Conservation (phyloP, 2,888 invertebrate genomes). For the Drosophila nr. medialis region DNA sequence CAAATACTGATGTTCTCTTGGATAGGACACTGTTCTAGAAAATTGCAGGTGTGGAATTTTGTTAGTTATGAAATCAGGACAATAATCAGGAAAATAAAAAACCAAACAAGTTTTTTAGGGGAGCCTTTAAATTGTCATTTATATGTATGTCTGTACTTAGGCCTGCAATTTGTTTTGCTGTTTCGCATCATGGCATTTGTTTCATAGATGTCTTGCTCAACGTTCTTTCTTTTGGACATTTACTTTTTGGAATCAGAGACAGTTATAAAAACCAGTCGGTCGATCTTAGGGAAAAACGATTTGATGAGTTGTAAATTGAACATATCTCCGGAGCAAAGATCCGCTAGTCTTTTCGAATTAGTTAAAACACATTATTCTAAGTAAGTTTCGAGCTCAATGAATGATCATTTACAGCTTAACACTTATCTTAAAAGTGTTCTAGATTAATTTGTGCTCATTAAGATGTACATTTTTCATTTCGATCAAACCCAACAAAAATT, state of each 20-base stretch:
- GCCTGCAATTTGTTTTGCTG: constrained; percentile 5
- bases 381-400: not conserved
- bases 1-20: not conserved
- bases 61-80: not conserved
- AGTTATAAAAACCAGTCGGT: not conserved
- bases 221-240: constrained; percentile 1
- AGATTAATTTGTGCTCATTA: constrained; percentile 1
- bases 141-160: constrained; percentile 32
- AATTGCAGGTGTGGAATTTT: not conserved
- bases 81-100: too few species aligned
- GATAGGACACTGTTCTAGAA: not conserved
- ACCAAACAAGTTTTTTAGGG: not conserved
- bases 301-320: not conserved
- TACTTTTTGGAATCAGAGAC: not conserved
- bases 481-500: constrained; percentile 1
- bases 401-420: constrained; percentile 3
- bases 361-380: not conserved
- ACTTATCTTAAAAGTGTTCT: not conserved
- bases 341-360: not conserved
- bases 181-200: constrained; percentile 10
- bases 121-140: constrained; percentile 1
- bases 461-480: constrained; percentile 13
- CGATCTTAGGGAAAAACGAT: not conserved
- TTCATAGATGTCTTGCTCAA: constrained; percentile 6
- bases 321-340: constrained; percentile 3